Conservation (phyloP, 2,797 vertebrate genomes). For the Propithecus deckenii region DNA sequence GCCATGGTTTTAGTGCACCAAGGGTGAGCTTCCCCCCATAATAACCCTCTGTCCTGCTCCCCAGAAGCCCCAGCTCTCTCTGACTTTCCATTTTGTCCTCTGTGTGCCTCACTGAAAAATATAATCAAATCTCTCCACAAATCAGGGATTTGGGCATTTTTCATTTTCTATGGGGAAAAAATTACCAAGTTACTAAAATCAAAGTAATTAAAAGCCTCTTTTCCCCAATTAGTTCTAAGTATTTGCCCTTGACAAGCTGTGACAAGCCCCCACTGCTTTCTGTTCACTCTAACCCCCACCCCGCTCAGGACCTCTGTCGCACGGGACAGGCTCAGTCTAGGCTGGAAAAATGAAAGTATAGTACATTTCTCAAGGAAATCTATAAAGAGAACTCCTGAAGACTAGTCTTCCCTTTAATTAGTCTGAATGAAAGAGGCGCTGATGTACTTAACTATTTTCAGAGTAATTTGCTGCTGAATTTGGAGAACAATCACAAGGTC, state of each 20-base stretch:
- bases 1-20: not conserved
- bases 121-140: not conserved
- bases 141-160: not conserved
- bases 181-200: not conserved
- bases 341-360: not conserved
- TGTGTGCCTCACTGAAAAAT: not conserved
- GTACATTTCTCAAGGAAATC: not conserved
- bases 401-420: not conserved
- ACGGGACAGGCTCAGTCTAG: rapidly evolving
- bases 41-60: not conserved
- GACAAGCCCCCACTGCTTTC: not conserved
- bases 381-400: not conserved
- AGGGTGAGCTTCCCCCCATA: not conserved
- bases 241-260: rapidly evolving
- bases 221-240: not conserved
- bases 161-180: not conserved
- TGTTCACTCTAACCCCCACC: rapidly evolving
- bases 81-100: not conserved
- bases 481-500: not conserved
- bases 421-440: too few species aligned
- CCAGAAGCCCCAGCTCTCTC: not conserved
- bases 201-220: not conserved
- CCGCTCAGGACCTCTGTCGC: rapidly evolving
- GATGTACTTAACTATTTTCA: not conserved
- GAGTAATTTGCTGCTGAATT: too few species aligned